phyloP scores from a whole-genome alignment of 2,113 vertebrate species.

The Alosa alosa region DNA sequence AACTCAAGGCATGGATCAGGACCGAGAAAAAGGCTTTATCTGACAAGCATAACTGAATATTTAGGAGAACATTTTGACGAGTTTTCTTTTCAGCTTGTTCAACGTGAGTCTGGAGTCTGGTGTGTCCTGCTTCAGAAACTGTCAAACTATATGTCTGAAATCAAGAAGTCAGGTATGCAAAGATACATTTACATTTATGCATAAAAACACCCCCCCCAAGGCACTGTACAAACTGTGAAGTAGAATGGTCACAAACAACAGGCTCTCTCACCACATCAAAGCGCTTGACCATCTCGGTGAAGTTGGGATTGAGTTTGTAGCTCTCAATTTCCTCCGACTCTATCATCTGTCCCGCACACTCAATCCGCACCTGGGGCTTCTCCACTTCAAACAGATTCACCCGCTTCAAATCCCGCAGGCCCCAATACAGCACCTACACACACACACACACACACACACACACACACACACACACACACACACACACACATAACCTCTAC shows the following conservation, averaged over 20 bases:
- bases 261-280: slow-evolving; percentile 81
- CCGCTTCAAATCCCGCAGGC: slow-evolving; percentile 81
- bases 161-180: neutral
- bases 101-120: neutral
- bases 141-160: neutral
- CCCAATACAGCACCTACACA: slow-evolving; percentile 90
- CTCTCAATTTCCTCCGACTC: slow-evolving; percentile 85
- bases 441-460: neutral
- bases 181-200: neutral
- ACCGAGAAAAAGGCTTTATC: neutral
- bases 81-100: neutral
- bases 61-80: too few species aligned
- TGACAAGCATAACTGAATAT: neutral
- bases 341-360: slow-evolving; percentile 83
- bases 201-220: neutral
- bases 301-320: slow-evolving; percentile 83
- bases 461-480: neutral
- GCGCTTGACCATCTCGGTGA: slow-evolving; percentile 81
- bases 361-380: slow-evolving; percentile 83
- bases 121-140: neutral
- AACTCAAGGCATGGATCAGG: neutral
- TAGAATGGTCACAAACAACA: neutral
- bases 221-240: neutral
- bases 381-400: slow-evolving; percentile 90
- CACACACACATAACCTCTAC: neutral